Conservation (phyloP, 2,888 invertebrate species). For the Ochlodes sylvanus region DNA sequence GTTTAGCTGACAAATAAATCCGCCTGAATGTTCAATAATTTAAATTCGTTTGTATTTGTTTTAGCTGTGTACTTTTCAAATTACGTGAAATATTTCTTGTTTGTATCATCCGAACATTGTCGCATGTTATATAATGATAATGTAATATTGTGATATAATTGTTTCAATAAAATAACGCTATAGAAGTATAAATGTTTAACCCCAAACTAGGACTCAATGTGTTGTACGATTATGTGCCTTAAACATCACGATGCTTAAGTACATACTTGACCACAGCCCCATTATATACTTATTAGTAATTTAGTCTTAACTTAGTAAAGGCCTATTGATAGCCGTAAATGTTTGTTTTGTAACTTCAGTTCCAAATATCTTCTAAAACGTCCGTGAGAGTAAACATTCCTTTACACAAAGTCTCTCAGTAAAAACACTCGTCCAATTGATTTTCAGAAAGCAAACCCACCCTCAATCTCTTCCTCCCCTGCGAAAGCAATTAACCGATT, state of each 20-base stretch:
- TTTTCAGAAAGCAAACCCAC: not conserved
- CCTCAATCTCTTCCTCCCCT: not conserved
- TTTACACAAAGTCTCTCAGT: not conserved
- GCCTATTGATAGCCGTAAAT: too few relatives aligned
- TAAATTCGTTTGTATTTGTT: constrained; percentile 12
- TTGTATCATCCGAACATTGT: too few relatives aligned
- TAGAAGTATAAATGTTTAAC: too few relatives aligned
- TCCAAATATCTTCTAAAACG: constrained; percentile 4
- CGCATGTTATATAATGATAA: too few relatives aligned
- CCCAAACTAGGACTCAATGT: too few relatives aligned
- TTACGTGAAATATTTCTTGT: constrained; percentile 1
- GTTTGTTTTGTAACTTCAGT: not conserved
- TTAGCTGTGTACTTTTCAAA: not conserved
- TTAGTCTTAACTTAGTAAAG: too few relatives aligned
- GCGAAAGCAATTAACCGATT: not conserved
- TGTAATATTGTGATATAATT: too few relatives aligned
- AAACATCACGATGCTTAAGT: too few relatives aligned
- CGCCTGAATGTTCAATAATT: constrained; percentile 5
- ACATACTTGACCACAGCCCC: too few relatives aligned
- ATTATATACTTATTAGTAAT: too few relatives aligned
- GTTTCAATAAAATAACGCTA: too few relatives aligned
- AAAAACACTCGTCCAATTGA: not conserved
- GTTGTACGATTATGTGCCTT: too few relatives aligned
- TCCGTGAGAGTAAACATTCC: not conserved
- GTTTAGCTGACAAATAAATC: constrained; percentile 17